Evolutionary conservation across 2,113 vertebrate species (phyloP).

Genomic region (Hypocryptadius cinnamomeus): DNA sequence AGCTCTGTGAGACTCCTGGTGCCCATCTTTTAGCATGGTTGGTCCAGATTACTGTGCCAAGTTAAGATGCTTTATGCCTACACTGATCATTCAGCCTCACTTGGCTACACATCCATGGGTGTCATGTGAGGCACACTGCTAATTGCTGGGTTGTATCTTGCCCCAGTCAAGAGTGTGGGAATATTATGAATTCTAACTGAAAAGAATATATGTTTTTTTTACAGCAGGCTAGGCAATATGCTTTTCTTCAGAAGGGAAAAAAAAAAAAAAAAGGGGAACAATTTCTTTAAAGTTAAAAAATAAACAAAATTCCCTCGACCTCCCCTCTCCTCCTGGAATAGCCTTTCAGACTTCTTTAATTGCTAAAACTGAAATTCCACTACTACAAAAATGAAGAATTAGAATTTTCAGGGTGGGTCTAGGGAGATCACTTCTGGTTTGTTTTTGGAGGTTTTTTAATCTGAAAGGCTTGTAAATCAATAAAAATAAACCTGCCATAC

Average conservation of each 20-base stretch:
- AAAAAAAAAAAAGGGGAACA: background rate
- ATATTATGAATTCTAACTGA: background rate
- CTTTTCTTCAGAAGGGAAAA: background rate
- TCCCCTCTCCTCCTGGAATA: rapidly evolving
- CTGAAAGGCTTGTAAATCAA: background rate
- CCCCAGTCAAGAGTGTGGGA: background rate
- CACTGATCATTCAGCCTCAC: background rate
- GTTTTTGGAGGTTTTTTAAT: background rate
- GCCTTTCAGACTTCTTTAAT: background rate
- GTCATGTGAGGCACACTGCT: background rate
- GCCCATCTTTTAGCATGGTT: background rate
- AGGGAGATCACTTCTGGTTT: background rate
- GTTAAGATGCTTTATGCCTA: background rate
- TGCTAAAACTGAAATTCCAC: background rate
- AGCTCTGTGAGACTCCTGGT: background rate
- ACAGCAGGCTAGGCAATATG: background rate
- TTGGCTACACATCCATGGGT: background rate
- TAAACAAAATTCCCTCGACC: background rate
- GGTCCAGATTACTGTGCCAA: background rate
- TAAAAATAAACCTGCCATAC: background rate
- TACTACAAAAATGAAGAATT: background rate
- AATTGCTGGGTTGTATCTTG: background rate
- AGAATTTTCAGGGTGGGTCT: background rate
- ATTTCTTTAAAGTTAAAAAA: background rate
- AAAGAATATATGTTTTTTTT: background rate